Percentiles rank a stretch among this genome's conserved stretches.
Evolutionary conservation across 2,888 invertebrate species (phyloP).

Genomic region (Nymphalis c-album): DNA sequence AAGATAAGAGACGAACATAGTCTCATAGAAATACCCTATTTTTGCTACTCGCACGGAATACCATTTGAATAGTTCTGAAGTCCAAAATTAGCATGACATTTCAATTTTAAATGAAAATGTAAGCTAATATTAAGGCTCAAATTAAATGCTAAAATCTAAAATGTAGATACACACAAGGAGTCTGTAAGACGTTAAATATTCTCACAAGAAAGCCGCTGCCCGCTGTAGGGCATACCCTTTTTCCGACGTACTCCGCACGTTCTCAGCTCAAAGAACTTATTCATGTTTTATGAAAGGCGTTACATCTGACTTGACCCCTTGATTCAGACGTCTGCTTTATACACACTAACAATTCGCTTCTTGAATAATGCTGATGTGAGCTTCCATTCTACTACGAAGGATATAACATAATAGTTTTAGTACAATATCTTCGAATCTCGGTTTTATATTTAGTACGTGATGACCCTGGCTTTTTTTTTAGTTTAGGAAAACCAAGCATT

Average conservation of each 20-base stretch:
- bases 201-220: slow-evolving; percentile 2
- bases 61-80: not conserved
- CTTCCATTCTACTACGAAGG: too few relatives aligned
- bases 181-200: slow-evolving; percentile 1
- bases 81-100: slow-evolving; percentile 1
- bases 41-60: too few relatives aligned
- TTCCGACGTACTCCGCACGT: not conserved
- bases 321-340: slow-evolving; percentile 16
- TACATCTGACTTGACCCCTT: slow-evolving; percentile 29
- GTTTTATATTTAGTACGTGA: too few relatives aligned
- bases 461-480: too few relatives aligned
- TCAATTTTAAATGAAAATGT: not conserved
- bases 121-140: not conserved
- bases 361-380: not conserved
- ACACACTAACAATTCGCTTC: not conserved
- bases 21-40: too few relatives aligned
- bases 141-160: slow-evolving; percentile 1
- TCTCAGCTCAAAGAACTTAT: slow-evolving; percentile 27
- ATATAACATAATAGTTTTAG: too few relatives aligned
- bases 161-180: slow-evolving; percentile 2
- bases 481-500: too few relatives aligned
- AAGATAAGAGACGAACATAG: too few relatives aligned
- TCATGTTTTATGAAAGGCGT: slow-evolving; percentile 24
- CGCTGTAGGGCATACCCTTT: slow-evolving; percentile 8
- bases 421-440: too few relatives aligned